Base-by-base conservation (phyloP, 23 tunicate genomes). In the Halocynthia roretzi region DNA sequence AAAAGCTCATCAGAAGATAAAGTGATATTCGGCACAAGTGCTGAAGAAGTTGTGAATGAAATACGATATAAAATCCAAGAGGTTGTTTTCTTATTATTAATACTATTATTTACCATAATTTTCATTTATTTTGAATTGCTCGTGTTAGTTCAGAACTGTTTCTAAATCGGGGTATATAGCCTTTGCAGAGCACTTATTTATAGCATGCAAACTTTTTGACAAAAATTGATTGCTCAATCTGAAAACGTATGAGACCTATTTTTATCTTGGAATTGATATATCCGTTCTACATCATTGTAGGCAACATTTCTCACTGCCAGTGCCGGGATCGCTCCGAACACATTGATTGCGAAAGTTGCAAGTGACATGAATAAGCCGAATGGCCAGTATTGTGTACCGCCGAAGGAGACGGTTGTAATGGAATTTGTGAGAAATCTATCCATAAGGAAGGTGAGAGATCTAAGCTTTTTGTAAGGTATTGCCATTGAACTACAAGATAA, bases 331-430 rank as follows among this genome's bases (percentile, higher is more conserved):
- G 99, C 82, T 6, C 88, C 93, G 7, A 96, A 96, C 70, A 67
- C 87, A 8, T 67, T 96, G 76, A 61, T 96, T 2, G 93, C 99
- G 17, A 96, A 96, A 78, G 93, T 96, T 70, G 96, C 88, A 23
- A 89, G 96, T 56, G 99, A 96, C 67, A 70, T 89, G 82, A 96
- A 89, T 81, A 96, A 96, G 77, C 99, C 99, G 7, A 96, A 96
- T 69, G 99, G 99, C 11, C 99, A 96, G 72, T 79, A 77, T 52
- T 61, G 14, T 53, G 64, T 90, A 56, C 56, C 61, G 62, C 67
- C 83, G 6, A 63, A 63, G 10, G 64, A 84, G 54, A 88, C 86
- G 5, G 70, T 52, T 8, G 86, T 86, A 53, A 51, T 86, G 67
- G 69, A 83, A 12, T 96, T 96, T 62, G 62, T 96, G 51, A 71